Evolutionary conservation across 2,888 invertebrate genomes (phyloP).

Genomic region (Sericinus montela): DNA sequence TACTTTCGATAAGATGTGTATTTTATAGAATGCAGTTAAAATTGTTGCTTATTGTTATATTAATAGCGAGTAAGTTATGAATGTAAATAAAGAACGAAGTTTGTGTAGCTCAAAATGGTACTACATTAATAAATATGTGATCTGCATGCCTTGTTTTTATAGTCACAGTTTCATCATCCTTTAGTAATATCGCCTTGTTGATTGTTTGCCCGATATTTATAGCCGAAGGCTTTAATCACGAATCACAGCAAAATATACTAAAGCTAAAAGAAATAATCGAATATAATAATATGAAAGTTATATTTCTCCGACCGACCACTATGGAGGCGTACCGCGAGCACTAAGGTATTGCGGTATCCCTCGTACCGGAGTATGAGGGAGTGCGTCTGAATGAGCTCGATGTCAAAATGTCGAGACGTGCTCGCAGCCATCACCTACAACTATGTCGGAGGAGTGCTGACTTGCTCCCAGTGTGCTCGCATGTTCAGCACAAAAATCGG

Average conservation of each 20-base stretch:
- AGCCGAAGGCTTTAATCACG: slow-evolving; percentile 1
- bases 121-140: slow-evolving; percentile 62
- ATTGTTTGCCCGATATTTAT: not conserved
- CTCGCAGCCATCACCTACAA: too few species aligned
- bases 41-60: slow-evolving; percentile 75
- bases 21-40: slow-evolving; percentile 41
- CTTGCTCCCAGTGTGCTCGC: too few species aligned
- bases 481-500: too few species aligned
- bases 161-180: not conserved
- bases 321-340: too few species aligned
- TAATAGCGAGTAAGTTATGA: slow-evolving; percentile 51
- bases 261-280: too few species aligned
- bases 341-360: too few species aligned
- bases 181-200: not conserved
- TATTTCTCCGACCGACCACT: too few species aligned
- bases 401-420: too few species aligned
- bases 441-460: too few species aligned
- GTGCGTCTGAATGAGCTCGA: too few species aligned
- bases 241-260: not conserved
- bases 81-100: slow-evolving; percentile 65
- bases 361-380: too few species aligned
- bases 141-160: slow-evolving; percentile 30
- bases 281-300: too few species aligned
- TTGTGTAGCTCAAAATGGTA: slow-evolving; percentile 65
- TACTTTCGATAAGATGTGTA: slow-evolving; percentile 18